Evolutionary conservation across 2,113 vertebrate genomes (phyloP), one percentile per base, ranked within the genome.

Genomic region (Rhinoderma darwinii): DNA sequence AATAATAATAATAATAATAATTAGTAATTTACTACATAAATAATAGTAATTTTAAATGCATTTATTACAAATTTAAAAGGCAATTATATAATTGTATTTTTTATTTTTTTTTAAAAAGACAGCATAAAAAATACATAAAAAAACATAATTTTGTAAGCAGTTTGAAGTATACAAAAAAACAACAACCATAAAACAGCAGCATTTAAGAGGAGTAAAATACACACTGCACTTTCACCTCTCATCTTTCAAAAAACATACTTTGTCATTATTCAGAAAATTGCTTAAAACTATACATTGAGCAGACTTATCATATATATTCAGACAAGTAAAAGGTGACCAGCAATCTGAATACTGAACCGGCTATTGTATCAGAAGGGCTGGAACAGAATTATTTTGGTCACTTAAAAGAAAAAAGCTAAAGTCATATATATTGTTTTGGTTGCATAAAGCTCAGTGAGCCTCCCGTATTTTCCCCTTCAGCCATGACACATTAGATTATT

Each of bases 401-500:
- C 5, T 0, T 0, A 59, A 41, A 72, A 89, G 81, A 30, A 86
- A 75, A 44, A 20, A 80, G 78, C 50, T 25, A 35, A 88, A n/a
- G 92, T 91, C 92, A 91, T 94, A 92, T 94, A 93, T 92, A 94
- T 94, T 95, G 91, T 91, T 93, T 92, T 95, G 93, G 93, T 91
- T 95, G 95, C 93, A 94, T 91, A 92, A 92, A 91, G 94, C 93
- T 90, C 90, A 91, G 90, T 90, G 91, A 90, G 88, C 92, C 92
- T 91, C 92, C 91, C 92, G 92, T 93, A 78, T 92, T 92, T 89
- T 89, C 93, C 90, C 88, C 81, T 88, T 89, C 84, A 88, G 92
- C 91, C 89, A 90, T 90, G 90, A 94, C 92, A 92, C 93, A 93
- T 95, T 93, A 95, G 95, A 96, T 97, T 97, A 97, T 97, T 96